These are phyloP conservation scores for Takifugu ocellatus DNA, from an alignment of 2,797 vertebrate genomes.

Conservation along the genomic window DNA sequence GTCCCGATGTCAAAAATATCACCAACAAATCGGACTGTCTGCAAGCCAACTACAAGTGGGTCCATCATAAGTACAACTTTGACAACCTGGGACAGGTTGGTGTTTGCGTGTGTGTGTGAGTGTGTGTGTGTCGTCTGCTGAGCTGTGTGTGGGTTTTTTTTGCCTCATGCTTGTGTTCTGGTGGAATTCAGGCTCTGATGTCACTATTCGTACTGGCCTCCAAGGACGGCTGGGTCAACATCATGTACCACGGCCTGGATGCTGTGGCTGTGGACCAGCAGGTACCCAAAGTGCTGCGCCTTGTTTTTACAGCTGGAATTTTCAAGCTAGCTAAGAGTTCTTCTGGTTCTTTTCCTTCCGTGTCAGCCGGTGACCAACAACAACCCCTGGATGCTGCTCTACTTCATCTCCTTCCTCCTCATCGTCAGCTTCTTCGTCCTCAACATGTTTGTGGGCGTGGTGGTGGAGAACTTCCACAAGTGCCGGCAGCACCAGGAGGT, in stretches of 20 bases:
- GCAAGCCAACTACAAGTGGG: conserved; percentile 94
- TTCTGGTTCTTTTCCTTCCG: background rate
- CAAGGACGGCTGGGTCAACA: conserved; percentile 98
- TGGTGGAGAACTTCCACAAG: conserved; percentile 99
- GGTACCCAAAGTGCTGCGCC: conserved; percentile 68
- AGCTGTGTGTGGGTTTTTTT: background rate
- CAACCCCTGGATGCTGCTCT: conserved; percentile 99
- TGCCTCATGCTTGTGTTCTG: background rate
- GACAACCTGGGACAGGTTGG: conserved; percentile 96
- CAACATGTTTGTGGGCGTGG: conserved; percentile 99
- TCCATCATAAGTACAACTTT: conserved; percentile 98
- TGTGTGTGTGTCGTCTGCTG: background rate
- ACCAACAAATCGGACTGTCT: conserved; percentile 95
- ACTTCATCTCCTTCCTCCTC: conserved; percentile 99
- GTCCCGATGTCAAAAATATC: conserved; percentile 90
- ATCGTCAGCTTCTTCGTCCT: conserved; percentile 99
- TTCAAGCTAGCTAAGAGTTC: background rate
- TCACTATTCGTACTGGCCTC: conserved; percentile 97
- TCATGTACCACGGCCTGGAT: conserved; percentile 97
- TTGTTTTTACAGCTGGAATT: too few relatives aligned
- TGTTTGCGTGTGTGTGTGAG: background rate
- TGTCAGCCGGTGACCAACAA: conserved; percentile 91
- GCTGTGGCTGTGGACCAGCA: conserved; percentile 95
- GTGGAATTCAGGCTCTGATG: conserved; percentile 87
- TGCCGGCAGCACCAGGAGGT: conserved; percentile 98